Base-by-base conservation (phyloP, 2,888 invertebrate genomes). In the Abscondita cerata region DNA sequence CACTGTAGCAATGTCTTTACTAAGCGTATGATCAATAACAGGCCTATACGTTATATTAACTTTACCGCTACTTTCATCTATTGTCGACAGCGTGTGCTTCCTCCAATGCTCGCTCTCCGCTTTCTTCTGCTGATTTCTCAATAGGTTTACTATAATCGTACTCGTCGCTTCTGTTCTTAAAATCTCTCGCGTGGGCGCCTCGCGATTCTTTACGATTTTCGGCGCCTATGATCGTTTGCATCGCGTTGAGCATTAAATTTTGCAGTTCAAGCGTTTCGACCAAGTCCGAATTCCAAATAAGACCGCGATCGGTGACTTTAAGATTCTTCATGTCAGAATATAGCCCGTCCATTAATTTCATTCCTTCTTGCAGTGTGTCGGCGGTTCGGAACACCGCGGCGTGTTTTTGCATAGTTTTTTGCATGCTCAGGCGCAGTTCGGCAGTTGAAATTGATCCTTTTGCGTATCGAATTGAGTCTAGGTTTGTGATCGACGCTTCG, bases 181-280 rank as follows among this genome's bases (percentile, higher is more conserved):
- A 98, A 83, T 99, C 99, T 12, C 98, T 84, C 0, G 98, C 96
- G 79, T 99, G 99, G 11, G 99, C 98, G 3, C 99, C 99, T 62
- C 99, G 88, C n/a, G 95, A 95, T 83, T 99, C 99, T 81, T 98
- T 96, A 52, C 99, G 85, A 52, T 92, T 93, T 78, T 96, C 93
- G 1, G 99, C 99, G 0, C 87, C 89, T 65, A 90, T 87, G 71
- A 98, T 95, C 1, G 98, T 98, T 83, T 96, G 95, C 75, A 92
- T 83, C 0, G 98, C 93, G 81, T 96, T 96, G 65, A 95, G 81
- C 84, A 99, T 87, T 70, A 99, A 84, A 83, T 99, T 99, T 85
- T 99, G 98, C 61, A 99, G 85, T 81, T 99, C 99, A 64, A 99
- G 83, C 0, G 97, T 93, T 82, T 99, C 99, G 51, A 99, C 87